A percentile compares a stretch with the other conserved stretches of the same genome.
Evolutionary conservation across 2,113 vertebrate genomes (phyloP).

Genomic region (Orcinus orca): DNA sequence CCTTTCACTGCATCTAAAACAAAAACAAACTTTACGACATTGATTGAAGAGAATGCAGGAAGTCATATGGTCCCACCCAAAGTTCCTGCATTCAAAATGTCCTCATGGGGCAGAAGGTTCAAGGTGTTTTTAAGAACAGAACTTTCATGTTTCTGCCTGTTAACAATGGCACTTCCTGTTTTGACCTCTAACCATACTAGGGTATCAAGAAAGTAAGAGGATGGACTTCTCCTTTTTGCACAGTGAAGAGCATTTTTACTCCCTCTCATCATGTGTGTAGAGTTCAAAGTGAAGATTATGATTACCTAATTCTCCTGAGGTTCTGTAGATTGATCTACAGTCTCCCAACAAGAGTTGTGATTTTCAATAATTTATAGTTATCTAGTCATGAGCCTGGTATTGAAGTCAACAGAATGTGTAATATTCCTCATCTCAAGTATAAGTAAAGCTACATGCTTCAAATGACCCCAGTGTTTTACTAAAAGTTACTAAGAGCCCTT

Average conservation of each 20-base stretch:
- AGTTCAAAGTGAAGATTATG: neutral
- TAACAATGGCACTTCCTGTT: slow-evolving; percentile 75
- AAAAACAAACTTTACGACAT: slow-evolving; percentile 61
- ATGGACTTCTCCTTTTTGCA: slow-evolving; percentile 36
- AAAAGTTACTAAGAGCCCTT: neutral
- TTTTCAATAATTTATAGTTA: neutral
- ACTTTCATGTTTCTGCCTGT: slow-evolving; percentile 60
- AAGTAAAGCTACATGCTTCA: neutral
- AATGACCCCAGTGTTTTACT: neutral
- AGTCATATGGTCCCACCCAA: slow-evolving; percentile 60
- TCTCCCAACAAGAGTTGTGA: neutral
- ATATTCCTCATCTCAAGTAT: neutral
- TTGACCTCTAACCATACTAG: slow-evolving; percentile 42
- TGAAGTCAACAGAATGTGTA: neutral
- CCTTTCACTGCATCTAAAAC: slow-evolving; percentile 48
- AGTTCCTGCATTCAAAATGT: slow-evolving; percentile 56
- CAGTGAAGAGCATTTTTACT: neutral
- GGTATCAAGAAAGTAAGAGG: neutral
- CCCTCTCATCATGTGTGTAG: neutral
- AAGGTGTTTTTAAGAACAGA: slow-evolving; percentile 48
- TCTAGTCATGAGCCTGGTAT: neutral
- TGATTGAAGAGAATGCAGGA: slow-evolving; percentile 68
- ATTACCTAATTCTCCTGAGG: neutral
- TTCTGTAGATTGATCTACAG: neutral
- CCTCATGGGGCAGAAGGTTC: slow-evolving; percentile 46